Percentiles rank a stretch among this genome's conserved stretches.
These are phyloP conservation scores for Musca vetustissima DNA, from an alignment of 1,140 invertebrate species.

Conservation along the genomic window DNA sequence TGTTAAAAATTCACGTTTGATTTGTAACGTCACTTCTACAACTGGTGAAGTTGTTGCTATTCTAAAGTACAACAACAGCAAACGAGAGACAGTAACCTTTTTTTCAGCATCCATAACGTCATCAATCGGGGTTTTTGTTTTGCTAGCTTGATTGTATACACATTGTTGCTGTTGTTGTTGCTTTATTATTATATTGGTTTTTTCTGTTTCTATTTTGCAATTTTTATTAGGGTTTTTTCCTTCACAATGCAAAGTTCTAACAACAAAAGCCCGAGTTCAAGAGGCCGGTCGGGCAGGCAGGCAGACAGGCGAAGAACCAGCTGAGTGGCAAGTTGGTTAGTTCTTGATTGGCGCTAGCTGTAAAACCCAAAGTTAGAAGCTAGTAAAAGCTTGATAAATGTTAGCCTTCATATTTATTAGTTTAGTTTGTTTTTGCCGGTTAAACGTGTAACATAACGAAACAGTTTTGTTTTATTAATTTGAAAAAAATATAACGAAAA, in stretches of 20 bases:
- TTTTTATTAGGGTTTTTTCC: slow-evolving; percentile 19
- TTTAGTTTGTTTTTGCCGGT: slow-evolving; percentile 21
- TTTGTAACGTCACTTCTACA: too few relatives aligned
- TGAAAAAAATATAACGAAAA: too few relatives aligned
- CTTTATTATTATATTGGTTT: not conserved
- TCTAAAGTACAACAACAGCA: too few relatives aligned
- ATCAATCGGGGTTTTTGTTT: slow-evolving; percentile 3
- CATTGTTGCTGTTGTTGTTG: not conserved
- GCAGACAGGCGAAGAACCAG: too few relatives aligned
- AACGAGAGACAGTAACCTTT: too few relatives aligned
- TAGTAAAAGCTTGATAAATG: slow-evolving; percentile 23
- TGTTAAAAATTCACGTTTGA: too few relatives aligned
- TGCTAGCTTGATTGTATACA: not conserved
- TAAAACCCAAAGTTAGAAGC: too few relatives aligned
- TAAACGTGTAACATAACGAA: slow-evolving; percentile 10
- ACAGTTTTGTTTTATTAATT: not conserved
- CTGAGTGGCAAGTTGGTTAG: not conserved
- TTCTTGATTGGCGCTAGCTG: not conserved
- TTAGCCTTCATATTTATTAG: slow-evolving; percentile 13
- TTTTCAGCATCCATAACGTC: slow-evolving; percentile 1
- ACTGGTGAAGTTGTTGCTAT: too few relatives aligned
- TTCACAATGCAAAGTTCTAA: not conserved
- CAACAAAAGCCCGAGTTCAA: too few relatives aligned
- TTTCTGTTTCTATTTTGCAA: slow-evolving; percentile 11
- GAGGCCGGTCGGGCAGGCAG: too few relatives aligned